Conservation (phyloP, 64 coral and sea anemone species). For the Montipora capricornis region DNA sequence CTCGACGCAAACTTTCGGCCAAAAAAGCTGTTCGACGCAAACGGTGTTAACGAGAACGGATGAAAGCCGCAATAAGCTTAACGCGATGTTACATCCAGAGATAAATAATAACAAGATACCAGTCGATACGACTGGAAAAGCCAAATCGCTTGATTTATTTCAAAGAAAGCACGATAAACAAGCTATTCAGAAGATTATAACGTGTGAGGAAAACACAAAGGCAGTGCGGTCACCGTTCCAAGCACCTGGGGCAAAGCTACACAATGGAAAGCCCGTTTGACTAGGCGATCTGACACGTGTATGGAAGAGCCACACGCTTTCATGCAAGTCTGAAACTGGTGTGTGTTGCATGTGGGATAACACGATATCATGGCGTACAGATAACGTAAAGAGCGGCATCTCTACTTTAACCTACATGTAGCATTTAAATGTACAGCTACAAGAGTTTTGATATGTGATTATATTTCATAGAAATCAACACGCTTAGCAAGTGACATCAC, state of each 20-base stretch:
- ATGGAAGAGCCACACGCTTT: not conserved
- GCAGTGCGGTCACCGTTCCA: slow-evolving; percentile 6
- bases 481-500: not conserved
- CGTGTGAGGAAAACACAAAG: slow-evolving; percentile 39
- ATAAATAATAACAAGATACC: slow-evolving; percentile 48
- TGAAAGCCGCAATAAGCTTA: not conserved
- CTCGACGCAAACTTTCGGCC: not conserved
- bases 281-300: not conserved
- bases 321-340: not conserved
- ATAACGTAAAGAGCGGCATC: too few species aligned
- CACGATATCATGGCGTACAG: not conserved
- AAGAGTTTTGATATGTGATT: not conserved
- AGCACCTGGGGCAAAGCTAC: not conserved
- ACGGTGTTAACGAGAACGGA: not conserved
- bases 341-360: not conserved
- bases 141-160: slow-evolving; percentile 64
- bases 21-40: not conserved
- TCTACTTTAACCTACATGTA: not conserved
- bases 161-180: slow-evolving; percentile 59
- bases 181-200: slow-evolving; percentile 52
- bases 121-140: slow-evolving; percentile 17
- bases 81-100: not conserved
- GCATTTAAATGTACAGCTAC: too few species aligned
- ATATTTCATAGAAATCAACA: not conserved
- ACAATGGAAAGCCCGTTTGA: slow-evolving; percentile 37